These are phyloP conservation scores for Desmophyllum pertusum DNA, from an alignment of 92 coral and sea anemone genomes.

Conservation along the genomic window DNA sequence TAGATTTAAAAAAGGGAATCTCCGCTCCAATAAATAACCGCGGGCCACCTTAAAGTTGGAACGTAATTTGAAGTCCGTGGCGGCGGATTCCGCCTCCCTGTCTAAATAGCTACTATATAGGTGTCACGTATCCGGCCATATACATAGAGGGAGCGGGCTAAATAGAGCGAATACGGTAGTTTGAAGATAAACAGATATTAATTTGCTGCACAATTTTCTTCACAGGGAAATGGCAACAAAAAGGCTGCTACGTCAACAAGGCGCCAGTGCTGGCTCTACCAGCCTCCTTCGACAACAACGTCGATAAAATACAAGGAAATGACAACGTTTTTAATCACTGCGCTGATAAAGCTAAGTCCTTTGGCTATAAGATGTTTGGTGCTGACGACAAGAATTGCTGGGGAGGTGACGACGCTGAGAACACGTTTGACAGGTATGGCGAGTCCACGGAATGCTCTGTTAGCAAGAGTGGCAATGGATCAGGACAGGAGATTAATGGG, in stretches of 20 bases:
- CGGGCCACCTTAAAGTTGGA: too few species aligned
- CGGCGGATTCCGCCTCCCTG: too few species aligned
- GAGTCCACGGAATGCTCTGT: not conserved
- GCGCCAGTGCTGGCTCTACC: not conserved
- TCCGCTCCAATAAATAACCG: too few species aligned
- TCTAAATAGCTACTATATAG: too few species aligned
- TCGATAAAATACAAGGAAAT: not conserved
- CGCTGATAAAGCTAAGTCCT: not conserved
- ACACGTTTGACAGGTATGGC: not conserved
- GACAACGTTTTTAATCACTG: not conserved
- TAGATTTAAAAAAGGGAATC: too few species aligned
- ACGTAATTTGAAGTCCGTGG: too few species aligned
- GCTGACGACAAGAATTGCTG: constrained; percentile 19
- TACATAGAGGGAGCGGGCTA: too few species aligned
- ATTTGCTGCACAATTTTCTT: not conserved
- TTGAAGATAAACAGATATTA: too few species aligned
- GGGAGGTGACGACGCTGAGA: not conserved
- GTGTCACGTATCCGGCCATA: too few species aligned
- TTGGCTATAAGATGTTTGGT: constrained; percentile 5
- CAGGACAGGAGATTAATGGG: not conserved
- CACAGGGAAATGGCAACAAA: not conserved
- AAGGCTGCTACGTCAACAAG: constrained; percentile 12
- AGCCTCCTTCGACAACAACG: not conserved
- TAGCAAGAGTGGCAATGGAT: not conserved
- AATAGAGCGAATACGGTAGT: too few species aligned